Evolutionary conservation across 2,797 vertebrate species (phyloP), one percentile per base, ranked within the genome.

Genomic region (Graptemys geographica): DNA sequence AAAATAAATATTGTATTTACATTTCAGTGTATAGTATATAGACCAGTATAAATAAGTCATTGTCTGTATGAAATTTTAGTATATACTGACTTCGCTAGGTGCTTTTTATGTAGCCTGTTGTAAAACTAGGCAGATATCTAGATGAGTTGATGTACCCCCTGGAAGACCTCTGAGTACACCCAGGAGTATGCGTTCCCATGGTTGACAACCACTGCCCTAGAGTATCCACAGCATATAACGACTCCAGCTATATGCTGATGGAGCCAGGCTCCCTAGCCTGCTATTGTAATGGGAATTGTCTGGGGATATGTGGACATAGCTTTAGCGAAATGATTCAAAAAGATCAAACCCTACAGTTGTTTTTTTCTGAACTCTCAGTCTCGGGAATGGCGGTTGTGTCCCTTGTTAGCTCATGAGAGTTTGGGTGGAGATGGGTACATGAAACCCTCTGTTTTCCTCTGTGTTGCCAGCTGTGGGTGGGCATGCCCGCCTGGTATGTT

Each of bases 401-500:
- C 7, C 12, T 37, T n/a, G n/a, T 37, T 81, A 55, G 53, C 47
- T 1, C 8, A 3, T 69, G 57, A 11, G 25, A 62, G 11, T 31
- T 72, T 69, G 33, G 72, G 27, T 28, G 52, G 25, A 83, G 84
- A 59, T n/a, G 21, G 25, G 81, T 47, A 52, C 18, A 12, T 25
- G 44, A 57, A 31, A 28, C 78, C 28, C 96, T 33, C 2, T 41
- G 3, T 86, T 59, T 25, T 96, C 51, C 69, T 79, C 62, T 49
- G 0, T 95, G 78, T 94, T 90, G 90, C 65, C 98, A 99, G 99
- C 99, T 99, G 97, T 99, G 99, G 99, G 99, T 99, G 96, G 99
- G 99, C 53, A 99, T 99, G 99, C 99, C 99, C 0, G 99, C 99
- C 80, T 99, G 99, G 99, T 99, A 99, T 2, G 99, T 99, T 94